These are phyloP conservation scores for Hypsibius dujardini DNA, from an alignment of 1,140 invertebrate species.

Conservation along the genomic window DNA sequence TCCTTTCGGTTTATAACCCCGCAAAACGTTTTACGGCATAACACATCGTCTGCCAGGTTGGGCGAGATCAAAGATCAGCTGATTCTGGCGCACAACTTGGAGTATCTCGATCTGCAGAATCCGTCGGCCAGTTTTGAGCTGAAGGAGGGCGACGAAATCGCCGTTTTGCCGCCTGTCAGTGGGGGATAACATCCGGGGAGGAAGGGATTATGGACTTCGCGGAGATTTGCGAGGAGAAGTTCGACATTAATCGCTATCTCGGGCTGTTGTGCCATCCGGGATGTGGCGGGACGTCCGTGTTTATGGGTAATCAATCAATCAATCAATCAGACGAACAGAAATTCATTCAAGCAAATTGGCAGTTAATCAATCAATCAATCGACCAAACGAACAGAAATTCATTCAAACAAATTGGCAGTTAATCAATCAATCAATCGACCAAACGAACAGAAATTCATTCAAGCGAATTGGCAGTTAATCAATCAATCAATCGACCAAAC, in stretches of 20 bases:
- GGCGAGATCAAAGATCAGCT: background rate
- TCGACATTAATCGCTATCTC: background rate
- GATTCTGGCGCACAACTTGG: conserved; percentile 7
- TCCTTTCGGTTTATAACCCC: too few relatives aligned
- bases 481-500: too few relatives aligned
- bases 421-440: too few relatives aligned
- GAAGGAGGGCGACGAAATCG: background rate
- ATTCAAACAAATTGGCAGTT: too few relatives aligned
- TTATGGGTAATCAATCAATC: background rate
- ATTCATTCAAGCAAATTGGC: too few relatives aligned
- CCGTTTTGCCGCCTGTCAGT: conserved; percentile 6
- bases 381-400: too few relatives aligned
- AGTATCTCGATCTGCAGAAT: background rate
- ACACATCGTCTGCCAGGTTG: background rate
- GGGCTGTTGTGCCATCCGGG: background rate
- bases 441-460: too few relatives aligned
- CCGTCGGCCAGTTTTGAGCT: background rate
- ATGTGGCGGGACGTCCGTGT: conserved; percentile 3
- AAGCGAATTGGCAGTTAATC: too few relatives aligned
- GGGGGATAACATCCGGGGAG: background rate
- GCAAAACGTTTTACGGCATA: too few relatives aligned
- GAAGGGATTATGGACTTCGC: background rate
- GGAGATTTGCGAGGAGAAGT: background rate
- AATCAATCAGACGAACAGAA: too few relatives aligned
- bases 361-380: too few relatives aligned